Evolutionary conservation across 2,113 vertebrate species (phyloP), one percentile per base, ranked within the genome.

Genomic region (Sitta europaea): DNA sequence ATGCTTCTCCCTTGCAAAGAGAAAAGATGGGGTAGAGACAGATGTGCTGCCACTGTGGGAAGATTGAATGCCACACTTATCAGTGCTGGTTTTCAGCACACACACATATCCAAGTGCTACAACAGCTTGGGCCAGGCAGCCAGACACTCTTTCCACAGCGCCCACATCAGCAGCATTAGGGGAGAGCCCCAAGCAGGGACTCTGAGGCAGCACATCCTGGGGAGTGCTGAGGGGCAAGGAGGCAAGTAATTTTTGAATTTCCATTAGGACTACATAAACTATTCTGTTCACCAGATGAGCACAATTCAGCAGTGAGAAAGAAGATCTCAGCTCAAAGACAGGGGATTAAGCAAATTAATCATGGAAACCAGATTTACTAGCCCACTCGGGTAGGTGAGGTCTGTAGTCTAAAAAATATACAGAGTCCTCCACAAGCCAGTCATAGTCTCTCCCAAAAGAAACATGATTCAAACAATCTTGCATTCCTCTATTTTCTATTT

Each of bases 161-260:
- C 21, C 38, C 40, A 48, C 27, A 54, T 2, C 14, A 38, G 29
- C 70, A 58, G 36, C 2, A 35, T 7, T n/a, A 5, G 1, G 8
- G n/a, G 15, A 91, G 18, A 80, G 35, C 21, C 29, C 43, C 31
- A 17, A 74, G 43, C 33, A 74, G 45, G 55, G 31, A 23, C 20
- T 38, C 14, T 0, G 8, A 16, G 9, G 27, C 53, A 62, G 55
- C 28, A 58, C 5, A 10, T 11, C 11, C 5, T 2, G 28, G 10
- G 19, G 9, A 73, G 2, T 13, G 28, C 36, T 70, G 28, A 59
- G 9, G 7, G 25, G 12, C 21, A 29, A 50, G 47, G 6, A 71
- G 27, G 22, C 14, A 82, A 77, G 6, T 11, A 3, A 25, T 18
- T 38, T 53, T 51, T 23, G 1, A 57, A 7, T 68, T 24, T 24